phyloP scores from a whole-genome alignment of 2,797 vertebrate genomes.

The Tenualosa thibaudeaui region DNA sequence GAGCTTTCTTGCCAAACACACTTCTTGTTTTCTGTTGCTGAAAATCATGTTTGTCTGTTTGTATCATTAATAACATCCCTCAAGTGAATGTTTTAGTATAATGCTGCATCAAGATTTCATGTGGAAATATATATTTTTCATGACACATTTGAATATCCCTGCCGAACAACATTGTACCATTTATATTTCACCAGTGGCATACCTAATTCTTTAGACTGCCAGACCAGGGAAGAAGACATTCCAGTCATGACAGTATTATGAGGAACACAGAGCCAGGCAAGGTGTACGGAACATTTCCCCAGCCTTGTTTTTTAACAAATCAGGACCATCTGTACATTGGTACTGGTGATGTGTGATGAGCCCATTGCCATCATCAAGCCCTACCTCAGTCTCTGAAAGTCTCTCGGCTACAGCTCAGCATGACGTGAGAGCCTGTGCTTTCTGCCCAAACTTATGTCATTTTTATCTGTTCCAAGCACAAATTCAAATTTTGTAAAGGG shows the following conservation, averaged over 20 bases:
- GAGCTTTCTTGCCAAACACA: conserved; percentile 60
- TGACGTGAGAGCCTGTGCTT: neutral
- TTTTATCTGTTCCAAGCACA: no score
- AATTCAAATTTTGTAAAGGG: no score
- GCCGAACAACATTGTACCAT: conserved; percentile 75
- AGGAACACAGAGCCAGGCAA: conserved; percentile 33
- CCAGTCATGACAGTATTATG: conserved; percentile 47
- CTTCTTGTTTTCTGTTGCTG: conserved; percentile 58
- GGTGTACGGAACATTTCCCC: conserved; percentile 57
- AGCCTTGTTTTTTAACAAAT: conserved; percentile 55
- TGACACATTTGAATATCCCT: conserved; percentile 79
- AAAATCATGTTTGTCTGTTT: conserved; percentile 75
- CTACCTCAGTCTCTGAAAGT: neutral
- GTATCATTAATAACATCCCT: conserved; percentile 79
- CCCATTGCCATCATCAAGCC: neutral
- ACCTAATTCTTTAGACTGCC: conserved; percentile 68
- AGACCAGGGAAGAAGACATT: conserved; percentile 62
- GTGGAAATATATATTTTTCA: conserved; percentile 79
- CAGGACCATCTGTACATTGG: conserved; percentile 51
- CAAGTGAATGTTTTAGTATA: conserved; percentile 79
- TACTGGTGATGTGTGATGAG: neutral
- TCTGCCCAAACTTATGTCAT: neutral
- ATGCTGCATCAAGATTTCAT: conserved; percentile 79
- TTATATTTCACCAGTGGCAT: conserved; percentile 78
- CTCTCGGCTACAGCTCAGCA: neutral